Percentiles rank a stretch among this genome's conserved stretches.
Evolutionary conservation across 2,113 vertebrate genomes (phyloP).

Genomic region (Callithrix jacchus): DNA sequence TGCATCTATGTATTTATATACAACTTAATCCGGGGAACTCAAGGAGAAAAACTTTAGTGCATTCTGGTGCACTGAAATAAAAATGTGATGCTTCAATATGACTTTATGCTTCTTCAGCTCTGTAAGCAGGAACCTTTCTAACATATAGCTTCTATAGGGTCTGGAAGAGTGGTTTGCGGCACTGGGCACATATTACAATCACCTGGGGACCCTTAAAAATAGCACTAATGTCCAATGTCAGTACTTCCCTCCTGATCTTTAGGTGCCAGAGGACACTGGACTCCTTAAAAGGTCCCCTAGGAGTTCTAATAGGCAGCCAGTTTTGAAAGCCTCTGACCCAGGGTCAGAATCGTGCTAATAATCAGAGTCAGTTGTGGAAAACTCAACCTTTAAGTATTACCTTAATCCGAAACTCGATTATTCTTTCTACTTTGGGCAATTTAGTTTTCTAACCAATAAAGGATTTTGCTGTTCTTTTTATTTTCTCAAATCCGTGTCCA

Average conservation of each 20-base stretch:
- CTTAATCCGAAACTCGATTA: background rate
- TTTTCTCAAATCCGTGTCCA: background rate
- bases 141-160: accelerated
- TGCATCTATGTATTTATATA: accelerated
- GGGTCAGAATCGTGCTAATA: background rate
- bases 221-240: no score
- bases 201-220: background rate
- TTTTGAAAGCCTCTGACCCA: background rate
- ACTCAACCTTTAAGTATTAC: accelerated
- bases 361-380: background rate
- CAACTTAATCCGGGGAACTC: accelerated
- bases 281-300: background rate
- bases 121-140: no score
- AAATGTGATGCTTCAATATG: accelerated
- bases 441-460: background rate
- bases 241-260: background rate
- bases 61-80: accelerated
- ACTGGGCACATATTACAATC: accelerated
- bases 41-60: accelerated
- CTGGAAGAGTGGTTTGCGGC: accelerated
- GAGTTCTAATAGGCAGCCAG: background rate
- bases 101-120: background rate
- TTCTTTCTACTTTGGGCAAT: background rate
- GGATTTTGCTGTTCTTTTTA: background rate
- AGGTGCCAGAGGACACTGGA: accelerated